Evolutionary conservation across 2,113 vertebrate genomes (phyloP), one percentile per base, ranked within the genome.

Genomic region (Brachionichthys hirsutus): DNA sequence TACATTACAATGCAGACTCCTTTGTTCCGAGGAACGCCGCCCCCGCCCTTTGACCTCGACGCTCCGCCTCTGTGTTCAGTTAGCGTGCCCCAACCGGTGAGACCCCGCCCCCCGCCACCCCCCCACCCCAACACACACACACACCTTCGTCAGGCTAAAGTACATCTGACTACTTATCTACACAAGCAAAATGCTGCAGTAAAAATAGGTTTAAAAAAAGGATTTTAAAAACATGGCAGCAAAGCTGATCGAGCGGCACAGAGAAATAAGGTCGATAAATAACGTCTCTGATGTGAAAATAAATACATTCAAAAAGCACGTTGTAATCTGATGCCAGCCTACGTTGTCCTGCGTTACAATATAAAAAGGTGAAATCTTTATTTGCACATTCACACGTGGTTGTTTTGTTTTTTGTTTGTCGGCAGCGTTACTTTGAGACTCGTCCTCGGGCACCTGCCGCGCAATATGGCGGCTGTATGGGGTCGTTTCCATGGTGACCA

Each of bases 391-490:
- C 85, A 83, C 64, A 76, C 70, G 59, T 81, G 13, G 46, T 38
- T 70, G 59, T 81, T 71, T 71, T 54, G 11, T 50, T 38, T 7
- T 52, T 50, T 55, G 36, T 53, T 54, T 15, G 81, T 60, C 73
- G 67, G 76, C 87, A 83, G 84, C 71, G 67, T 84, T 82, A 82
- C 82, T 81, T 85, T 82, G 85, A 82, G 75, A 85, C 78, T 87
- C 78, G 77, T 89, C 75, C 85, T 88, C 85, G 85, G 89, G 88
- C 87, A 88, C 87, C 78, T 86, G 81, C 73, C 77, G 79, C 85
- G 51, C 87, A n/a, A n/a, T 76, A 57, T 66, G 73, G 82, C 84
- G 71, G 83, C 82, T 86, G 73, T 83, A 82, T 75, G 71, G 75
- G 81, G 71, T 78, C 43, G 77, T 89, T 83, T 78, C 81, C 75